These are phyloP conservation scores for Xiphophorus couchianus DNA, from an alignment of 2,113 vertebrate genomes.

Conservation along the genomic window DNA sequence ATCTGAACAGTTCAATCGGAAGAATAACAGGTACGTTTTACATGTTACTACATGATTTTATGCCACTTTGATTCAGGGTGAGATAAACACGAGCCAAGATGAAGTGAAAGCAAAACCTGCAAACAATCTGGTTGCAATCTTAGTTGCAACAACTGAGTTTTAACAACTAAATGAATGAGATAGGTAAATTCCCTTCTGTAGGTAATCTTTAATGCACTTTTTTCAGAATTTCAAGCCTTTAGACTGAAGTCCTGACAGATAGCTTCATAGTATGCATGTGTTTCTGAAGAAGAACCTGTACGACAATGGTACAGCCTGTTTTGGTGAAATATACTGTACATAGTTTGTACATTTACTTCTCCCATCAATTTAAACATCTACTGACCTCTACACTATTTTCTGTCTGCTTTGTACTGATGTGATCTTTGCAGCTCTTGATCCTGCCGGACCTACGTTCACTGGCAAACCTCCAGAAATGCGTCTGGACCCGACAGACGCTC, in stretches of 20 bases:
- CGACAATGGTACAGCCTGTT: background rate
- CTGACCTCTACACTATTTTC: background rate
- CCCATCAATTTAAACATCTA: background rate
- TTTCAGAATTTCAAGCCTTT: too few species aligned
- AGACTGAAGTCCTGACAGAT: background rate
- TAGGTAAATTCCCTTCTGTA: too few species aligned
- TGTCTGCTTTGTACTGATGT: constrained; percentile 16
- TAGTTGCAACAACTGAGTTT: too few species aligned
- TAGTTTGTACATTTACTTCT: too few species aligned
- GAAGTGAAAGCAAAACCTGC: background rate
- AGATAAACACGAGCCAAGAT: background rate
- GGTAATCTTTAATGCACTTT: too few species aligned
- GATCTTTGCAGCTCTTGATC: constrained; percentile 86
- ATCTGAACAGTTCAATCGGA: constrained; percentile 84
- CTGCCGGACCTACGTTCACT: constrained; percentile 89
- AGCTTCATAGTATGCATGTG: too few species aligned
- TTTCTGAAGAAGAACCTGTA: background rate
- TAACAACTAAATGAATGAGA: too few species aligned
- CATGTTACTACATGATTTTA: background rate
- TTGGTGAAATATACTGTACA: background rate
- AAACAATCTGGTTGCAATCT: background rate
- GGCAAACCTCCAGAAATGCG: constrained; percentile 63
- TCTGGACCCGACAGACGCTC: constrained; percentile 86
- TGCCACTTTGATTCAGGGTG: background rate
- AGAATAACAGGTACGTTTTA: constrained; percentile 86